A percentile compares a stretch with the other conserved stretches of the same genome.
These are phyloP conservation scores for Falco punctatus DNA, from an alignment of 2,113 vertebrate species.

Conservation along the genomic window DNA sequence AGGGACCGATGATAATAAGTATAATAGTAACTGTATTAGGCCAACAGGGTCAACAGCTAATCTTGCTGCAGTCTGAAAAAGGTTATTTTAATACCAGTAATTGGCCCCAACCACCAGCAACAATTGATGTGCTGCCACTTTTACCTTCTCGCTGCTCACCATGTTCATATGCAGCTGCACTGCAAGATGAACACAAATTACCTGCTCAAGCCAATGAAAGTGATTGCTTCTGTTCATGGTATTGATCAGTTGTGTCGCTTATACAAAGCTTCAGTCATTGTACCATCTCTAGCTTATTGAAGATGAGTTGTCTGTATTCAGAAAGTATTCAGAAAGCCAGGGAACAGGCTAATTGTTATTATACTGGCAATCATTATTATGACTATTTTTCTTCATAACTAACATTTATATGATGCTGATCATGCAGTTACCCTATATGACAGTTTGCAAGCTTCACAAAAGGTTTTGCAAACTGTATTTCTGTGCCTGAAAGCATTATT, in stretches of 20 bases:
- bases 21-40: background rate
- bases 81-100: slow-evolving; percentile 51
- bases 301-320: background rate
- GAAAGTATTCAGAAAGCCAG: background rate
- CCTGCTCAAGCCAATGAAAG: slow-evolving; percentile 21
- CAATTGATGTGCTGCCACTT: slow-evolving; percentile 3
- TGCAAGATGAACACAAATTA: slow-evolving; percentile 11
- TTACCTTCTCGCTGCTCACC: background rate
- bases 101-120: slow-evolving; percentile 3
- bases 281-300: background rate
- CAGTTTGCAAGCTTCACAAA: background rate
- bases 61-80: slow-evolving; percentile 15
- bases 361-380: background rate
- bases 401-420: background rate
- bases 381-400: slow-evolving; percentile 36
- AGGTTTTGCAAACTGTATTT: background rate
- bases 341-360: background rate
- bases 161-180: background rate
- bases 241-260: slow-evolving; percentile 8
- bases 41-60: slow-evolving; percentile 17
- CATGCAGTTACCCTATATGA: background rate
- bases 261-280: background rate
- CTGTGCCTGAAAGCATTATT: background rate
- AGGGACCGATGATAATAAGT: background rate
- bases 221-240: background rate